Evolutionary conservation across 2,888 invertebrate genomes (phyloP).

Genomic region (Drosophila picticornis): DNA sequence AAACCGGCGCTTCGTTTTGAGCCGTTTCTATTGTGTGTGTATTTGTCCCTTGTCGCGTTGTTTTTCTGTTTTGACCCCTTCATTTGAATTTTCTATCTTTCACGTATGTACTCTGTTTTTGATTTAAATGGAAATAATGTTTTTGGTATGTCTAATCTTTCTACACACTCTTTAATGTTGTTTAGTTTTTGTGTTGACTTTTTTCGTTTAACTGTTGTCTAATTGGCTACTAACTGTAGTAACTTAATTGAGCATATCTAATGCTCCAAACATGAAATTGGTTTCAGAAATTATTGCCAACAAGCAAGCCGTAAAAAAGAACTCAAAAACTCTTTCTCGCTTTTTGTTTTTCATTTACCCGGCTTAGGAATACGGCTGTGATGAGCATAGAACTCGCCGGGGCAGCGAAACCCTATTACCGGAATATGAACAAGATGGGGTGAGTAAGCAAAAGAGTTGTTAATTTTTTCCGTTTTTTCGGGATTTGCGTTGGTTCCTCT

Average conservation of each 20-base stretch:
- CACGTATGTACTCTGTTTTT: constrained; percentile 9
- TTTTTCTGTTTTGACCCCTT: constrained; percentile 34
- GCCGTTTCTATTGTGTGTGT: constrained; percentile 36
- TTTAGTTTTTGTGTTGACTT: constrained; percentile 33
- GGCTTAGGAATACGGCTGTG: constrained; percentile 85
- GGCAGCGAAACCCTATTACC: constrained; percentile 85
- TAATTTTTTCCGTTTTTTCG: not conserved
- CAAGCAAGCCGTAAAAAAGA: constrained; percentile 7
- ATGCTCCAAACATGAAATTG: constrained; percentile 41
- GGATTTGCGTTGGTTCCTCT: not conserved
- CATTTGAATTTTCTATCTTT: constrained; percentile 21
- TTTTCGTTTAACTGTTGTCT: constrained; percentile 59
- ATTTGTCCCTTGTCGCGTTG: constrained; percentile 36
- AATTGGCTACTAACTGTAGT: constrained; percentile 74
- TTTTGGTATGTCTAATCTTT: constrained; percentile 43
- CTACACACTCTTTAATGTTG: constrained; percentile 39
- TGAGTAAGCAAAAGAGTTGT: constrained; percentile 76
- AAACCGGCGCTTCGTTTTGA: constrained; percentile 16
- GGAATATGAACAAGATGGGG: constrained; percentile 85
- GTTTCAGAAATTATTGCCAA: constrained; percentile 16
- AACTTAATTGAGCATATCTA: constrained; percentile 39
- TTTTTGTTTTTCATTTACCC: constrained; percentile 42
- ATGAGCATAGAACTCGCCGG: constrained; percentile 85
- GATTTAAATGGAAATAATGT: constrained; percentile 21
- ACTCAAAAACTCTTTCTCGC: constrained; percentile 54